Base-by-base conservation (phyloP, 1,140 invertebrate genomes). In the Lepidurus arcticus region DNA sequence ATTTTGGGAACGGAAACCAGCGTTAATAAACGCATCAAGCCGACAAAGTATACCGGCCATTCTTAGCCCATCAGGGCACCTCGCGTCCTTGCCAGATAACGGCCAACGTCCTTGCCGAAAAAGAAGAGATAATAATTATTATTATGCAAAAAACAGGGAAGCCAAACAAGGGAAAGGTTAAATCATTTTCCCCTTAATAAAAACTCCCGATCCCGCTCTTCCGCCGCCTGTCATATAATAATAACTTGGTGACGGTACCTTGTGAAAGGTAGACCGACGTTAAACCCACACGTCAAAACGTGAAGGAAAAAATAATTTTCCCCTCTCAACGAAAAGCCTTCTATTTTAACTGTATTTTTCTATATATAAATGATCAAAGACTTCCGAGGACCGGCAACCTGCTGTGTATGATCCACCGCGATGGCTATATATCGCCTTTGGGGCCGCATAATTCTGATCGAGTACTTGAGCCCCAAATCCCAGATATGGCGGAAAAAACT, bases 61-160 rank as follows among this genome's bases (percentile, higher is more conserved):
- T 65, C 53, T n/a, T n/a, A 65, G 53, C 16, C 53, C 53, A 7
- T 65, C 21, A 65, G 16, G 16, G 21, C 16, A 21, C 53, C 53
- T n/a, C 53, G 21, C 53, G 53, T 65, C 53, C 53, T 65, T 65
- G 53, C n/a, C 53, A 4, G 53, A 21, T 65, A 65, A n/a, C 53
- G 53, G 16, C 53, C 16, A 21, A 65, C 53, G 53, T 65, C 53
- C 53, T 65, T 65, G 53, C 53, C 53, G 53, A 65, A 65, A 65
- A 65, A 21, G 21, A 16, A 47, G 45, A 47, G 45, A 3, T 7
- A 21, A 9, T 65, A n/a, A 65, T 65, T 65, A 21, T 65, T 34
- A 34, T 34, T 34, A 34, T 34, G 34, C 34, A 34, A 34, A 34
- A 34, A 34, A 34, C 34, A 34, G 34, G 53, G 16, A 47, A 47